Conservation (phyloP, 2,888 invertebrate species). For the Athripsodes cinereus region DNA sequence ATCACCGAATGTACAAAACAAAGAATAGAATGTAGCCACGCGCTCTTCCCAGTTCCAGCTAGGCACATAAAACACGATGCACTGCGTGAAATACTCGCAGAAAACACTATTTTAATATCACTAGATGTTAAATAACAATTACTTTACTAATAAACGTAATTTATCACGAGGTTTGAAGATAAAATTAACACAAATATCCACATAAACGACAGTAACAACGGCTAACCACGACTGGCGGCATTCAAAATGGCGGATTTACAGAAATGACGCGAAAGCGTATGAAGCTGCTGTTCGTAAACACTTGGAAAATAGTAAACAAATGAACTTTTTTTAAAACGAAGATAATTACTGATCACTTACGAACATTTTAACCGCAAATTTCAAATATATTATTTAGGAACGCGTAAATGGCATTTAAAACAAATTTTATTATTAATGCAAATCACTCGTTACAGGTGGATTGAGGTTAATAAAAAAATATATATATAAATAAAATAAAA, state of each 20-base stretch:
- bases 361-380: too few relatives aligned
- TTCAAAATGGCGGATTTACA: conserved; percentile 50
- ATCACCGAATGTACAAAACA: conserved; percentile 50
- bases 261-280: conserved; percentile 43
- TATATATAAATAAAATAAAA: too few relatives aligned
- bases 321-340: too few relatives aligned
- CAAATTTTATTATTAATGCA: too few relatives aligned
- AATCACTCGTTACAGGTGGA: too few relatives aligned
- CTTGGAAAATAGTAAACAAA: conserved; percentile 3
- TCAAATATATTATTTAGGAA: too few relatives aligned
- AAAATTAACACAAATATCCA: conserved; percentile 18
- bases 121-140: conserved; percentile 25
- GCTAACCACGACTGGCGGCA: conserved; percentile 49
- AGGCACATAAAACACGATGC: conserved; percentile 48
- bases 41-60: conserved; percentile 41
- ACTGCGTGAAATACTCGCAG: conserved; percentile 44
- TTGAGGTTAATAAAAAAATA: too few relatives aligned
- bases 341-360: too few relatives aligned
- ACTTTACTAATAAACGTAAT: conserved; percentile 1
- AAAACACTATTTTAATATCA: conserved; percentile 43
- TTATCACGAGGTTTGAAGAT: conserved; percentile 11
- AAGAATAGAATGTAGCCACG: conserved; percentile 49
- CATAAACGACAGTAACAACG: conserved; percentile 19
- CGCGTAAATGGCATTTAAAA: too few relatives aligned
- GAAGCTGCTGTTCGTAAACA: conserved; percentile 29